Evolutionary conservation across 2,113 vertebrate genomes (phyloP), one percentile per base, ranked within the genome.

Genomic region (Limanda limanda): DNA sequence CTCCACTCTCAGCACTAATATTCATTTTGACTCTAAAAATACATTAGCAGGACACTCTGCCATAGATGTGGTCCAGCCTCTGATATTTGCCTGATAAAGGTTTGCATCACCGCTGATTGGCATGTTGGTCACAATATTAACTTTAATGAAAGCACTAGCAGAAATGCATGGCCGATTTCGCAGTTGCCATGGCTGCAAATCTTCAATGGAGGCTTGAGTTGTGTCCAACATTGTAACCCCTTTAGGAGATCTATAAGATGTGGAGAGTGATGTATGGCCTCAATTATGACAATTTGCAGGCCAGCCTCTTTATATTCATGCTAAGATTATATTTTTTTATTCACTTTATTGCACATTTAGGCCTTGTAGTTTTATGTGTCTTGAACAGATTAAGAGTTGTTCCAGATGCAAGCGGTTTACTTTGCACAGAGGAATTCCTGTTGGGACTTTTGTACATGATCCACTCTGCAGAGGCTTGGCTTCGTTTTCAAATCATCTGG

Each of bases 131-230:
- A 23, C 78, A 68, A 74, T 63, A 69, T 51, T 15, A 55, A 72
- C 52, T 72, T 37, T 75, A 83, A 62, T 70, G 54, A 55, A 55
- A 72, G 55, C 64, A 9, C 21, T 23, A 37, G 66, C 35, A 65
- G 42, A 68, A 68, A 71, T 31, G 42, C 37, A 62, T 23, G n/a
- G 37, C 35, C 51, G 57, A 55, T 45, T 68, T 37, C 23, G 21
- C 52, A 14, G 71, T 61, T 87, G 72, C 67, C 68, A 71, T 83
- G 71, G 31, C 48, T 69, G 37, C 65, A 67, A 56, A 66, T 20
- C 18, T 74, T 21, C 31, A 18, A 69, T 20, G 17, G 48, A 71
- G 21, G 37, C 55, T 40, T n/a, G 37, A 66, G 59, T 8, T 17
- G 5, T 24, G 37, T 72, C 51, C 25, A 76, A 25, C 4, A 55